These are phyloP conservation scores for Girardinus metallicus DNA, from an alignment of 2,797 vertebrate genomes.

Conservation along the genomic window DNA sequence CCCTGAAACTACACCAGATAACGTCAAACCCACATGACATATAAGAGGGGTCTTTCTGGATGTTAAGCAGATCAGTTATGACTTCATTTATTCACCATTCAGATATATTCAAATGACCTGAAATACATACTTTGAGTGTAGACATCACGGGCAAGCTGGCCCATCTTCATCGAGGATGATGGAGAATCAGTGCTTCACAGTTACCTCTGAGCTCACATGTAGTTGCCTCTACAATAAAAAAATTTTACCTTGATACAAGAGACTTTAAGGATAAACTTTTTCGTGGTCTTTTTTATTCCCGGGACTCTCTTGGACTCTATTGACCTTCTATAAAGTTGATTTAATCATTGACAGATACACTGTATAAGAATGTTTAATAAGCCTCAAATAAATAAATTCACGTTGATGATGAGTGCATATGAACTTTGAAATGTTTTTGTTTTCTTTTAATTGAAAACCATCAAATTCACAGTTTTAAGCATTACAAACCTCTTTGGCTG, in stretches of 20 bases:
- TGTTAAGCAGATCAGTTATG: not conserved
- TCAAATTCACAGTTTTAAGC: not conserved
- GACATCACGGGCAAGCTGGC: not conserved
- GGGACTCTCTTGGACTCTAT: too few species aligned
- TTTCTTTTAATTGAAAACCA: not conserved
- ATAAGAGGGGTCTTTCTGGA: not conserved
- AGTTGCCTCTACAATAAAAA: not conserved
- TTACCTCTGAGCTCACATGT: slow-evolving; percentile 3
- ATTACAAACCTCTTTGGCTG: not conserved
- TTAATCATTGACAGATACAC: not conserved
- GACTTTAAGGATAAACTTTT: not conserved
- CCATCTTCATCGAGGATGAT: not conserved
- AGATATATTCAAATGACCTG: not conserved
- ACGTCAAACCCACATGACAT: slow-evolving; percentile 20
- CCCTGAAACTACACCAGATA: slow-evolving; percentile 37
- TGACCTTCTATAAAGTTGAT: not conserved
- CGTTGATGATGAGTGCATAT: not conserved
- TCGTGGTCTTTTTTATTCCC: not conserved
- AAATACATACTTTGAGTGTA: not conserved
- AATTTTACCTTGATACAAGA: not conserved
- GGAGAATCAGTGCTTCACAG: not conserved
- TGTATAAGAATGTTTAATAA: not conserved
- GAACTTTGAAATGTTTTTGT: not conserved
- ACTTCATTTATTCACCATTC: not conserved
- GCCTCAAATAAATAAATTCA: not conserved